phyloP scores from a whole-genome alignment of 2,113 vertebrate species.

The Petromus typicus region DNA sequence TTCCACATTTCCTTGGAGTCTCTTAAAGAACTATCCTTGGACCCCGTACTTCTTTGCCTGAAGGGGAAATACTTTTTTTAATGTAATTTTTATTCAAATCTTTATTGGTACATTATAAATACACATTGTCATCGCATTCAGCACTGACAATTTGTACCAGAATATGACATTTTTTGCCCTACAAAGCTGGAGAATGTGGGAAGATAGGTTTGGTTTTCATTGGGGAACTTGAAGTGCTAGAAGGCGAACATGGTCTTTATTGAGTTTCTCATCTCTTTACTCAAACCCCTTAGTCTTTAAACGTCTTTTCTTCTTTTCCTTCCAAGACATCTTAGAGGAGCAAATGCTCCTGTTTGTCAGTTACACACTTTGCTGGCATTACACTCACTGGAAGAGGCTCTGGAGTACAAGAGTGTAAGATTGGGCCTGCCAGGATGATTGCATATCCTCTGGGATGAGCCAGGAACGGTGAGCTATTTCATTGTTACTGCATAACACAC shows the following conservation, averaged over 20 bases:
- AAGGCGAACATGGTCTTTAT: neutral
- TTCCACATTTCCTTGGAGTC: neutral
- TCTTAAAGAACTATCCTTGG: neutral
- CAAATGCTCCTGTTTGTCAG: neutral
- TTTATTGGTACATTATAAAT: too few relatives aligned
- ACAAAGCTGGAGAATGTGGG: neutral
- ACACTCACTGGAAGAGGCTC: neutral
- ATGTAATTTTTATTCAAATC: too few relatives aligned
- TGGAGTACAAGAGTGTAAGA: neutral
- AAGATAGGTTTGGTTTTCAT: neutral
- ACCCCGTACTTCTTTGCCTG: neutral
- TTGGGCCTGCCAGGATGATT: neutral
- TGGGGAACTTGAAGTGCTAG: neutral
- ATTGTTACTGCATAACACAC: neutral
- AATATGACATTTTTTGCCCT: too few relatives aligned
- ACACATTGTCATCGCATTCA: too few relatives aligned
- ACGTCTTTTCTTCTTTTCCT: neutral
- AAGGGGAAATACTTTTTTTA: neutral
- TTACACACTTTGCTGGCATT: neutral
- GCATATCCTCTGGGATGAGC: neutral
- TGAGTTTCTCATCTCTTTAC: neutral
- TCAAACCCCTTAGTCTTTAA: neutral
- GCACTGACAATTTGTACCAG: too few relatives aligned
- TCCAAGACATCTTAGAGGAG: neutral
- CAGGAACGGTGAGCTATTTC: neutral